A percentile compares a stretch with the other conserved stretches of the same genome.
These are phyloP conservation scores for Turnix velox DNA, from an alignment of 2,113 vertebrate genomes.

Conservation along the genomic window DNA sequence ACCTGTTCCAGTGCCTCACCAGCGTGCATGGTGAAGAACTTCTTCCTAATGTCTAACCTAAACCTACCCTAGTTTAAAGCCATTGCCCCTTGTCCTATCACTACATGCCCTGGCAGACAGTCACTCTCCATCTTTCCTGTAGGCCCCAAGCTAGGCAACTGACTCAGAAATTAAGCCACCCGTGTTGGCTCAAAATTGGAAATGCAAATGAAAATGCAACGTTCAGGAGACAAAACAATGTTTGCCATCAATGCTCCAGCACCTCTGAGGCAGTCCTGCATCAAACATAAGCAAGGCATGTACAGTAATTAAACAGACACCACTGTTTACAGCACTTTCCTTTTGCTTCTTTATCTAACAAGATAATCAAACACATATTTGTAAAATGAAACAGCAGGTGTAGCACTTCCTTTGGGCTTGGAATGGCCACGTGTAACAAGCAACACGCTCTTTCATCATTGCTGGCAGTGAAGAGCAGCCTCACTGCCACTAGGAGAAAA, in stretches of 20 bases:
- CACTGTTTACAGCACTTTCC: not conserved
- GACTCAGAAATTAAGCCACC: not conserved
- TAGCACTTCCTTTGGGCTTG: not conserved
- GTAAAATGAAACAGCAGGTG: not conserved
- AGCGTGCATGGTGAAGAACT: no score
- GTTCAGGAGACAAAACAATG: not conserved
- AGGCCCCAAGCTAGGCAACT: not conserved
- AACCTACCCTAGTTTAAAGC: no score
- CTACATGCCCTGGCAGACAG: no score
- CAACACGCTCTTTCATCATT: not conserved
- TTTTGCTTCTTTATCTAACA: not conserved
- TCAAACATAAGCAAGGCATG: not conserved
- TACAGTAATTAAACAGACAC: not conserved
- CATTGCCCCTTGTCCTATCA: no score
- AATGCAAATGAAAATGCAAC: not conserved
- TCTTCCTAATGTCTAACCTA: no score
- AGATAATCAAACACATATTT: not conserved
- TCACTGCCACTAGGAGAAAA: not conserved
- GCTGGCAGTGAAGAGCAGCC: not conserved
- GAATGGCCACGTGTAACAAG: not conserved
- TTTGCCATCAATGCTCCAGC: not conserved
- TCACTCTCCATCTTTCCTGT: no score
- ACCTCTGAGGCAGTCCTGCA: not conserved
- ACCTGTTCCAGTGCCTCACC: no score
- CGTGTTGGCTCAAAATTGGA: not conserved